A percentile compares a stretch with the other conserved stretches of the same genome.
These are phyloP conservation scores for Achatina immaculata DNA, from an alignment of 1,140 invertebrate genomes.

Conservation along the genomic window DNA sequence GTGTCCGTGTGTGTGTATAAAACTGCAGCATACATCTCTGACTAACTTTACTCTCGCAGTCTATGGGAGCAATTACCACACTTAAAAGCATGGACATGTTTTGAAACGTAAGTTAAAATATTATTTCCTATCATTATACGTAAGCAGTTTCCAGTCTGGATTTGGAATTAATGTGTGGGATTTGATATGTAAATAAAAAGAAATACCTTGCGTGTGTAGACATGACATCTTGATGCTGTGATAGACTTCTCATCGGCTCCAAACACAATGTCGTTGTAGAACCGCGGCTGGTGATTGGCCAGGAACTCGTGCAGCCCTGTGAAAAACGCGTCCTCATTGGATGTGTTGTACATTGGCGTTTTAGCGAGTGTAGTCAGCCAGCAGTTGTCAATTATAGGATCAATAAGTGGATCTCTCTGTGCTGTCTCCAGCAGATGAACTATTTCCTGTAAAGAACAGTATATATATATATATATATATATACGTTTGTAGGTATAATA, in stretches of 20 bases:
- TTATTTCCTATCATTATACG: too few relatives aligned
- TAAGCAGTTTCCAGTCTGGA: too few relatives aligned
- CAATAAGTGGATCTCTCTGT: not conserved
- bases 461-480: too few relatives aligned
- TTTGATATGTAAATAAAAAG: too few relatives aligned
- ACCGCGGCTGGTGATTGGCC: constrained; percentile 50
- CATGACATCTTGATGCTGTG: constrained; percentile 74
- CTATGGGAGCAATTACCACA: too few relatives aligned
- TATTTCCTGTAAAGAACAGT: constrained; percentile 3
- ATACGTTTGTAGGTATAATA: too few relatives aligned
- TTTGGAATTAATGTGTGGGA: too few relatives aligned
- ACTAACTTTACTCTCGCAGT: too few relatives aligned
- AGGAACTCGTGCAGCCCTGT: constrained; percentile 79
- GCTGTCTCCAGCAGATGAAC: not conserved
- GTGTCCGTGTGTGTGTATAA: too few relatives aligned
- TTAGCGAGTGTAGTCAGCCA: not conserved
- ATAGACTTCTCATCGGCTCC: constrained; percentile 83
- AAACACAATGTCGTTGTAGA: constrained; percentile 87
- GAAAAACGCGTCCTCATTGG: constrained; percentile 14
- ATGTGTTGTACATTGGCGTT: constrained; percentile 10
- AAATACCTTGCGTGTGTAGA: constrained; percentile 43
- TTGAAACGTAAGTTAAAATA: too few relatives aligned
- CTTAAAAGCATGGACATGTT: too few relatives aligned
- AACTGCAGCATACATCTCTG: too few relatives aligned
- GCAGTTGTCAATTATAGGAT: constrained; percentile 1